A percentile compares a stretch with the other conserved stretches of the same genome.
Evolutionary conservation across 1,140 invertebrate genomes (phyloP).

Genomic region (Solenopsis invicta): DNA sequence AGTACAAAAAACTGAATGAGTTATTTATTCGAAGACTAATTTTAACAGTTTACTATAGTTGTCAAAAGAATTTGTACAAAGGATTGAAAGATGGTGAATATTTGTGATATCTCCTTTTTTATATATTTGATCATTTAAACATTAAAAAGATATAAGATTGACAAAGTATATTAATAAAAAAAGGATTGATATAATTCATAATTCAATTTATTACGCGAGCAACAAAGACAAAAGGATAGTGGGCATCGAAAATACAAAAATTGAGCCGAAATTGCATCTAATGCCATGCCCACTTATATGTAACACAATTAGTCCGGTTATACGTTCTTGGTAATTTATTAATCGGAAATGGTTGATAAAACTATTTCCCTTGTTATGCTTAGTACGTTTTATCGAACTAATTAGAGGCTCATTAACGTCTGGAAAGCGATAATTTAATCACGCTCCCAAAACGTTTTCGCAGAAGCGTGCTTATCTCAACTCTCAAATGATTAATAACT

Average conservation of each 20-base stretch:
- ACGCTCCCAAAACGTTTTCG: conserved; percentile 9
- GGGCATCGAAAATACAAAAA: not conserved
- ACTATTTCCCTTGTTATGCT: conserved; percentile 59
- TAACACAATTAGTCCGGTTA: conserved; percentile 1
- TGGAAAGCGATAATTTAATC: conserved; percentile 64
- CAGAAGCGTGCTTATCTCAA: not conserved
- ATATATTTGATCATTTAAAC: not conserved
- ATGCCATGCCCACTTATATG: not conserved
- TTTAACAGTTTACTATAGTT: conserved; percentile 3
- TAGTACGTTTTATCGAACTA: conserved; percentile 62
- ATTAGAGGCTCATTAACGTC: conserved; percentile 70
- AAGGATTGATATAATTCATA: not conserved
- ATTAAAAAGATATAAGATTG: not conserved
- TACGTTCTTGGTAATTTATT: not conserved
- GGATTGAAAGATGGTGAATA: not conserved
- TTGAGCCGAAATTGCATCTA: not conserved
- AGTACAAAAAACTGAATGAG: conserved; percentile 23
- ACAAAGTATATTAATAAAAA: conserved; percentile 48
- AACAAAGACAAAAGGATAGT: not conserved
- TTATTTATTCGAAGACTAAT: not conserved
- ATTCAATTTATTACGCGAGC: not conserved
- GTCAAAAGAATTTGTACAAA: not conserved
- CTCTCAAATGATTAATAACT: not conserved
- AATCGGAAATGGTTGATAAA: conserved; percentile 65
- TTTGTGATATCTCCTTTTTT: not conserved